These are phyloP conservation scores for Platalea minor DNA, from an alignment of 2,797 vertebrate genomes.

Conservation along the genomic window DNA sequence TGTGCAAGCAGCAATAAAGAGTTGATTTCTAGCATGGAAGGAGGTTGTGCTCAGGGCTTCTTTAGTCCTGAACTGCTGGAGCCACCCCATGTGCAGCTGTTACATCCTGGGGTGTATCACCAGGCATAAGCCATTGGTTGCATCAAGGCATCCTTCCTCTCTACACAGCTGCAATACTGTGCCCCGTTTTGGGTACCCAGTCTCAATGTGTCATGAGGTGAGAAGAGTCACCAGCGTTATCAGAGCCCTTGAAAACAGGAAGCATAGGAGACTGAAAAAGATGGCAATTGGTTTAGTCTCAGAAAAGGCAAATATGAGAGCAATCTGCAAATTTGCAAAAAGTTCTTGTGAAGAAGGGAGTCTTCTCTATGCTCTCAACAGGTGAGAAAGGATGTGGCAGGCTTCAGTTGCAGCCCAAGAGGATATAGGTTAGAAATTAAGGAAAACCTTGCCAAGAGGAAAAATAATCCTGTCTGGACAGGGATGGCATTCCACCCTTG, in stretches of 20 bases:
- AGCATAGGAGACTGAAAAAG: not conserved
- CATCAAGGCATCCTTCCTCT: not conserved
- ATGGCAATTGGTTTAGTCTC: not conserved
- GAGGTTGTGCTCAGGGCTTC: not conserved
- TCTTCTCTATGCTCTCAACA: not conserved
- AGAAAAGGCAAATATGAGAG: not conserved
- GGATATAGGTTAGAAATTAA: not conserved
- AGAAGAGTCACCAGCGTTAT: not conserved
- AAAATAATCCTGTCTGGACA: not conserved
- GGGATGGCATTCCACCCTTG: not conserved
- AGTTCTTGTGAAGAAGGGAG: not conserved
- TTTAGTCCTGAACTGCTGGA: not conserved
- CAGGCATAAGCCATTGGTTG: not conserved
- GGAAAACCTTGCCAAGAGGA: not conserved
- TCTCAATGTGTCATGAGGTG: not conserved
- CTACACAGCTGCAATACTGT: not conserved
- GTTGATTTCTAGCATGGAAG: not conserved
- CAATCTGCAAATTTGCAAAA: not conserved
- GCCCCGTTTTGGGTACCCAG: not conserved
- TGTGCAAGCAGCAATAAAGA: not conserved
- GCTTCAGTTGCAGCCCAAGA: not conserved
- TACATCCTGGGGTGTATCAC: not conserved
- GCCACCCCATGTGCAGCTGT: not conserved
- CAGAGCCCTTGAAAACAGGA: not conserved
- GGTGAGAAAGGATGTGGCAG: not conserved